These are phyloP conservation scores for Mustela nigripes DNA, from an alignment of 2,113 vertebrate species.

Conservation along the genomic window DNA sequence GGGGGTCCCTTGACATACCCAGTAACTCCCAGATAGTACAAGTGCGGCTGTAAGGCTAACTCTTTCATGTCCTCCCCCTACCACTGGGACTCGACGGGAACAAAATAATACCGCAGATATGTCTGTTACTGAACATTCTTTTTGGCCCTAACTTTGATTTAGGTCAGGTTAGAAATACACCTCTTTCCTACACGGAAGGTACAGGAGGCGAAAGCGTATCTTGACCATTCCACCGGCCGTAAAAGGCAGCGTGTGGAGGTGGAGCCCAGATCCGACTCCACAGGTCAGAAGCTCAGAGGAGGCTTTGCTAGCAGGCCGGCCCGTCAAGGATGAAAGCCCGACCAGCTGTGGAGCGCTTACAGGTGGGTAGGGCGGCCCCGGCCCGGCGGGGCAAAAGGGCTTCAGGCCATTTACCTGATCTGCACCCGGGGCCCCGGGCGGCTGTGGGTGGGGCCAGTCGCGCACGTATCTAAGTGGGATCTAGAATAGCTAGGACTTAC, in stretches of 20 bases:
- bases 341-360: neutral
- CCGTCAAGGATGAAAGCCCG: neutral
- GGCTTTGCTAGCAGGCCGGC: neutral
- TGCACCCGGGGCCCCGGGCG: neutral
- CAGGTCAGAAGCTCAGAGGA: neutral
- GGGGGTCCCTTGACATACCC: neutral
- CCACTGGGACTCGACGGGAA: neutral
- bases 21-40: neutral
- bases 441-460: neutral
- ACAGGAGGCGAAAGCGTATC: neutral
- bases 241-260: slow-evolving; percentile 56
- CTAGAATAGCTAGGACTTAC: neutral
- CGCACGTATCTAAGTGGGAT: neutral
- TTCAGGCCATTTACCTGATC: neutral
- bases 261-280: slow-evolving; percentile 38
- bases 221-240: neutral
- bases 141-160: neutral
- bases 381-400: accelerated
- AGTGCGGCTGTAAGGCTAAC: neutral
- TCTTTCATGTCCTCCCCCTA: neutral
- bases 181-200: neutral
- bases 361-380: neutral
- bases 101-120: neutral
- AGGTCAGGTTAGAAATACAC: neutral
- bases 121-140: neutral